Evolutionary conservation across 2,113 vertebrate species (phyloP).

Genomic region (Clarias gariepinus): DNA sequence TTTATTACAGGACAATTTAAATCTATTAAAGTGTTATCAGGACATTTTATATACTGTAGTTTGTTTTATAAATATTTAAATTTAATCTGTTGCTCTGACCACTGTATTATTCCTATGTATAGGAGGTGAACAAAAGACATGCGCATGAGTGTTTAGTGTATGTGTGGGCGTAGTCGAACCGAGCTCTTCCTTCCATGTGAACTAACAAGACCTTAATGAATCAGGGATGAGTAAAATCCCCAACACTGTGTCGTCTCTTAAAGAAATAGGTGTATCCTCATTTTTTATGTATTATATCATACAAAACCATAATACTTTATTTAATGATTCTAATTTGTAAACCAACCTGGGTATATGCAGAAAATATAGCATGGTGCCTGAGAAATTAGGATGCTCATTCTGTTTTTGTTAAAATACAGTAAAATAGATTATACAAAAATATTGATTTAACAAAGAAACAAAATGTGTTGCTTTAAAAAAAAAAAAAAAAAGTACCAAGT

Average conservation of each 20-base stretch:
- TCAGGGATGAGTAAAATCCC: not conserved
- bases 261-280: no score
- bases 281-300: no score
- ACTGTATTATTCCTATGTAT: not conserved
- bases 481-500: not conserved
- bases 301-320: no score
- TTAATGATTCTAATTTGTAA: no score
- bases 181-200: conserved; percentile 39
- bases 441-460: not conserved
- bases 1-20: no score
- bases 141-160: not conserved
- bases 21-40: no score
- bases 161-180: not conserved
- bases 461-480: not conserved
- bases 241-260: no score
- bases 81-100: no score
- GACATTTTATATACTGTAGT: no score
- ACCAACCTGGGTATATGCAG: no score
- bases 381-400: not conserved
- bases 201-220: not conserved
- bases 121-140: not conserved
- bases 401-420: not conserved
- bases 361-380: not conserved
- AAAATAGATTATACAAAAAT: not conserved
- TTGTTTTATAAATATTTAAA: no score